Percentiles rank a stretch among this genome's conserved stretches.
phyloP scores from a whole-genome alignment of 1,140 invertebrate genomes.

The Contarinia nasturtii region DNA sequence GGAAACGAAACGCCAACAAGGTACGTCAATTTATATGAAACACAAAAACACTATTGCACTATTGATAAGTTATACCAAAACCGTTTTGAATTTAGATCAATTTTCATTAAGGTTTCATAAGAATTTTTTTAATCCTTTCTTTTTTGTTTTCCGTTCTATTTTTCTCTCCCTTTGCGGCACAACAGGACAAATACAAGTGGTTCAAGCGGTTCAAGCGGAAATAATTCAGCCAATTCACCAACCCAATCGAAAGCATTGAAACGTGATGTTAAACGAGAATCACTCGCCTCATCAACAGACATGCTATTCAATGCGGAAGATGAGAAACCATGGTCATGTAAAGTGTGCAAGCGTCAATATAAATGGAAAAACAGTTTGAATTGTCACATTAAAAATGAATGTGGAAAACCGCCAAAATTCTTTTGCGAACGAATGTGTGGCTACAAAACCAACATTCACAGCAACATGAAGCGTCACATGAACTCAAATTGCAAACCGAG shows the following conservation, averaged over 20 bases:
- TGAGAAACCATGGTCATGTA: slow-evolving; percentile 24
- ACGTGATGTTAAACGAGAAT: slow-evolving; percentile 16
- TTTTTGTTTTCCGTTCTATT: not conserved
- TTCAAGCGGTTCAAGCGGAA: not conserved
- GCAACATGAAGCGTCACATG: slow-evolving; percentile 30
- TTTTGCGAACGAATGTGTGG: slow-evolving; percentile 26
- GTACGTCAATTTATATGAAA: not conserved
- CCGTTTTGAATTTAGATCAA: too few species aligned
- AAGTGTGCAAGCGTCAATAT: slow-evolving; percentile 20
- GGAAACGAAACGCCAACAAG: too few species aligned
- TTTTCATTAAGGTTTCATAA: too few species aligned
- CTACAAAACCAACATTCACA: slow-evolving; percentile 32
- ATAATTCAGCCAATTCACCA: slow-evolving; percentile 6
- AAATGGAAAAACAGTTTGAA: slow-evolving; percentile 24
- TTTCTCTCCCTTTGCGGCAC: slow-evolving; percentile 3
- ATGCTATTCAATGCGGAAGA: slow-evolving; percentile 24
- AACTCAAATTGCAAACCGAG: slow-evolving; percentile 21
- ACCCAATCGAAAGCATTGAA: slow-evolving; percentile 9
- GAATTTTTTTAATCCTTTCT: too few species aligned
- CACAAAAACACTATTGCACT: not conserved
- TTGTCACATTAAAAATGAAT: slow-evolving; percentile 27
- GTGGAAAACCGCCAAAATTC: slow-evolving; percentile 24
- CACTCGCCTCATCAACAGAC: slow-evolving; percentile 20
- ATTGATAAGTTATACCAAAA: too few species aligned
- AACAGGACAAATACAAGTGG: too few species aligned